Conservation (phyloP, 2,888 invertebrate species). For the Blastobasis adustella region DNA sequence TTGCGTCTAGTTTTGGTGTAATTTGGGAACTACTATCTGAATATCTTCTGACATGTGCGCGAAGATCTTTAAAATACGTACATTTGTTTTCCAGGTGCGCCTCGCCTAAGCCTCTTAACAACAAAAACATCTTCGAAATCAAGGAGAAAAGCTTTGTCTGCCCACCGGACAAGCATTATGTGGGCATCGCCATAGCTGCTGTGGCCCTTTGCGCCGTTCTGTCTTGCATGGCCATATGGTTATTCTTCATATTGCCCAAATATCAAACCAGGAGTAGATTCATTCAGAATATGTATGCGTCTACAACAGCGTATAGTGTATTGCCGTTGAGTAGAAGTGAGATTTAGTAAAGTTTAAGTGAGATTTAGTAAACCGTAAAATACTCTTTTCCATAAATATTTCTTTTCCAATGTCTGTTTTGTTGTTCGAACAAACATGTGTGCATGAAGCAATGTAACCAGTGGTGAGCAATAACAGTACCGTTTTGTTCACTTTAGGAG, state of each 20-base stretch:
- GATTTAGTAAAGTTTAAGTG: not conserved
- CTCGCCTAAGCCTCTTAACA: constrained; percentile 47
- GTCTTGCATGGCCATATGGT: constrained; percentile 41
- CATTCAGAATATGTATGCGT: constrained; percentile 27
- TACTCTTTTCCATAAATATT: no score
- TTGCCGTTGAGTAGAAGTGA: constrained; percentile 27
- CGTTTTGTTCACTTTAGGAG: no score
- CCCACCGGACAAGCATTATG: constrained; percentile 17
- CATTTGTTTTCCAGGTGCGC: constrained; percentile 56
- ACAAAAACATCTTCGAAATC: constrained; percentile 60
- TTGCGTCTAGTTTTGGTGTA: not conserved
- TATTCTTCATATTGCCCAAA: constrained; percentile 45
- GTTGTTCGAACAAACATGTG: no score
- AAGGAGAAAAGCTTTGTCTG: constrained; percentile 59
- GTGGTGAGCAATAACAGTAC: no score
- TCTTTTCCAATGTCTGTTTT: no score
- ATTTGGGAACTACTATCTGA: not conserved
- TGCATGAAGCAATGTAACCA: no score
- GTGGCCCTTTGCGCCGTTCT: constrained; percentile 34
- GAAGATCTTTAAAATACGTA: not conserved
- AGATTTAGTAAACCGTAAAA: no score
- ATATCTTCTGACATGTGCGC: not conserved
- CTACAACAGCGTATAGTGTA: constrained; percentile 37
- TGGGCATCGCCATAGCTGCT: constrained; percentile 32
- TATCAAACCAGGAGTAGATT: constrained; percentile 27